Conservation (phyloP, 2,888 invertebrate genomes). For the Amiota minor region DNA sequence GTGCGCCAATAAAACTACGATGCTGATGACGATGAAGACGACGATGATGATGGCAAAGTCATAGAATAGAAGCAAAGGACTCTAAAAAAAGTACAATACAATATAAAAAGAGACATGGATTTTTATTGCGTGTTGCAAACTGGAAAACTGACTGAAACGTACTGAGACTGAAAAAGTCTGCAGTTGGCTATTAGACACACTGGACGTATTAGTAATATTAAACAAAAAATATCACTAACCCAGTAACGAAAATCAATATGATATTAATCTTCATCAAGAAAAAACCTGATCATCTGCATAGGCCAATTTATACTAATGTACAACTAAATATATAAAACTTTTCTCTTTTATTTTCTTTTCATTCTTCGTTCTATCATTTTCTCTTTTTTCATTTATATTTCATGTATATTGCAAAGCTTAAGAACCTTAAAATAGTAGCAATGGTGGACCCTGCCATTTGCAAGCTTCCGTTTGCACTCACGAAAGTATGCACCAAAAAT, state of each 20-base stretch:
- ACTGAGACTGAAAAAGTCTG: no score
- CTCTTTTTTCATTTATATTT: background rate
- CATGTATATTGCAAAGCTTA: background rate
- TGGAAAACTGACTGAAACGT: no score
- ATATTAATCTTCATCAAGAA: no score
- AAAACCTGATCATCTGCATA: background rate
- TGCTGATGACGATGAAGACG: no score
- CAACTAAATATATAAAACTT: background rate
- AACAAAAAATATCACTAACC: background rate
- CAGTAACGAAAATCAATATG: no score
- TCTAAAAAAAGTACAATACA: background rate
- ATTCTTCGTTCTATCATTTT: background rate
- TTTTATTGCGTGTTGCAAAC: no score
- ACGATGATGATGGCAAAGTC: background rate
- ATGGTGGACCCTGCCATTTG: background rate
- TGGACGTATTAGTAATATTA: constrained; percentile 4
- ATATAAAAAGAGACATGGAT: background rate
- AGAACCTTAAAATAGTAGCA: background rate
- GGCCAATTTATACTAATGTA: background rate
- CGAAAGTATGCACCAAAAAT: no score
- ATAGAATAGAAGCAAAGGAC: background rate
- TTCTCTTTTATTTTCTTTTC: background rate
- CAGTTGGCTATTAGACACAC: background rate
- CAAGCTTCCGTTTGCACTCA: no score
- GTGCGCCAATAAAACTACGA: constrained; percentile 5